Conservation (phyloP, 2,797 vertebrate species). For the Macropodus opercularis region DNA sequence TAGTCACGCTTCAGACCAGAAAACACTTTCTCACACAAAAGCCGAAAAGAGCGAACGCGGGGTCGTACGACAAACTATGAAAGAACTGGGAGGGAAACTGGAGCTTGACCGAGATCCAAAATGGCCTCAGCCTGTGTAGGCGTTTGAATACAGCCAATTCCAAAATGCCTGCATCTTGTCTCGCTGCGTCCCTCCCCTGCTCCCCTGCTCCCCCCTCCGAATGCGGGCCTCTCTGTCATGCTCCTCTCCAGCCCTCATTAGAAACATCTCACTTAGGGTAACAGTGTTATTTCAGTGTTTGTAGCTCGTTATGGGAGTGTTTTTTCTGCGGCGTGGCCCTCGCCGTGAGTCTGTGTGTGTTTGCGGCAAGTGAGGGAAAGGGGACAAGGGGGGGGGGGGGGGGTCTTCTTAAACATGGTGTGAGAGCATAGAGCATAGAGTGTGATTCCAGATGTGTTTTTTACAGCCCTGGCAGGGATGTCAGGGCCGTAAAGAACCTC, state of each 20-base stretch:
- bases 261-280: slow-evolving; percentile 77
- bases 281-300: slow-evolving; percentile 79
- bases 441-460: slow-evolving; percentile 84
- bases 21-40: slow-evolving; percentile 79
- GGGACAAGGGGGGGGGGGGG: slow-evolving; percentile 17
- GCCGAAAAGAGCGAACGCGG: slow-evolving; percentile 49
- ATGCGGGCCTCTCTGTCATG: slow-evolving; percentile 39
- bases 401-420: slow-evolving; percentile 64
- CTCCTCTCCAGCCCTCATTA: slow-evolving; percentile 70
- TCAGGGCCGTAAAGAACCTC: slow-evolving; percentile 74
- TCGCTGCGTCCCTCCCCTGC: slow-evolving; percentile 24
- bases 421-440: slow-evolving; percentile 68
- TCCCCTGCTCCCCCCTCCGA: neutral
- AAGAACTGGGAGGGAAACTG: slow-evolving; percentile 47
- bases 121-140: slow-evolving; percentile 65
- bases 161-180: slow-evolving; percentile 63
- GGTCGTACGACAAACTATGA: slow-evolving; percentile 56
- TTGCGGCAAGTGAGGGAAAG: slow-evolving; percentile 34
- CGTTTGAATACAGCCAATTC: slow-evolving; percentile 54
- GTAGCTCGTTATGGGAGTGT: slow-evolving; percentile 75
- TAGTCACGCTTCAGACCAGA: slow-evolving; percentile 79
- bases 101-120: slow-evolving; percentile 63
- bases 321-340: slow-evolving; percentile 69
- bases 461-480: slow-evolving; percentile 79
- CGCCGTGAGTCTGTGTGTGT: slow-evolving; percentile 41